Conservation (phyloP, 2,888 invertebrate genomes). For the Microctonus aethiopoides region DNA sequence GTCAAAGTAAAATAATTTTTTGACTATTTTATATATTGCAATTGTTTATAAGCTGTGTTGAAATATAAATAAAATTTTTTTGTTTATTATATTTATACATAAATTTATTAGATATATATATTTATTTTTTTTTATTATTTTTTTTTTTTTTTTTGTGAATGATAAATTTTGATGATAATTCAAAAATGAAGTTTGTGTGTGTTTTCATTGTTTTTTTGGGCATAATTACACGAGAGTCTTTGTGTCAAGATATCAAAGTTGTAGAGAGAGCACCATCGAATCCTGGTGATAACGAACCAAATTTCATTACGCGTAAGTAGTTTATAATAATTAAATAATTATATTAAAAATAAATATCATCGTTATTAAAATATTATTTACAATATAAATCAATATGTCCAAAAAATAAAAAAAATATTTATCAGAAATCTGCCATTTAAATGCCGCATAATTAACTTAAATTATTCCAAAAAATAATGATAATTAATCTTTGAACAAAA, state of each 20-base stretch:
- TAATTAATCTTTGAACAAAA: no score
- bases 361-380: no score
- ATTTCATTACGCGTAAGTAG: conserved; percentile 62
- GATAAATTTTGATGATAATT: conserved; percentile 5
- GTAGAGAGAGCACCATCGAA: conserved; percentile 28
- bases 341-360: no score
- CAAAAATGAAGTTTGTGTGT: conserved; percentile 36
- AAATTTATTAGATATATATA: neutral
- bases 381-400: no score
- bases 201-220: conserved; percentile 43
- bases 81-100: neutral
- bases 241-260: conserved; percentile 34
- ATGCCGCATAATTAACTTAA: no score
- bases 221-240: conserved; percentile 33
- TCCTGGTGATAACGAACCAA: conserved; percentile 53
- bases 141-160: neutral
- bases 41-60: neutral
- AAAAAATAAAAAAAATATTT: no score
- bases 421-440: no score
- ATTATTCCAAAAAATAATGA: no score
- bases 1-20: no score
- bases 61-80: neutral
- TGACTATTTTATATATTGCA: no score
- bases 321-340: no score
- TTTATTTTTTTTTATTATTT: no score